phyloP scores from a whole-genome alignment of 92 coral and sea anemone genomes.

The Porites evermanni region DNA sequence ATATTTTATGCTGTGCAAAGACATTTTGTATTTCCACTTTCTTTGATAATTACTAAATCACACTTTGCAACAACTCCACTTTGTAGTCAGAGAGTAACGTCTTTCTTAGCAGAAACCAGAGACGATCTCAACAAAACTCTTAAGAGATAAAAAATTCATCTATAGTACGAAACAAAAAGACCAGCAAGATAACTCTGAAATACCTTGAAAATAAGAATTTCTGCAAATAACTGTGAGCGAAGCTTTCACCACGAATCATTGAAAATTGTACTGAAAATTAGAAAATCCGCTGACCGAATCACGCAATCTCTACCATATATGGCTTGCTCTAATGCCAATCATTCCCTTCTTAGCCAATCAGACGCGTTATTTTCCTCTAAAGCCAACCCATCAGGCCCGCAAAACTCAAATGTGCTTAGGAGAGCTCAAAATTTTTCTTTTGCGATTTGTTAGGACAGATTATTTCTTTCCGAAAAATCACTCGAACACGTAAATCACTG shows the following conservation, averaged over 20 bases:
- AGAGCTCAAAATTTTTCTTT: constrained; percentile 38
- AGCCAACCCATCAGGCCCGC: constrained; percentile 90
- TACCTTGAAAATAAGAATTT: constrained; percentile 22
- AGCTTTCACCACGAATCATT: neutral
- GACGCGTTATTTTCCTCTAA: constrained; percentile 64
- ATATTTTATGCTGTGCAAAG: no score
- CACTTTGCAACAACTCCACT: no score
- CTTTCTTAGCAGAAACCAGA: no score
- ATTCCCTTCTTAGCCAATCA: constrained; percentile 79
- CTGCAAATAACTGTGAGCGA: neutral
- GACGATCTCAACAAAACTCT: neutral
- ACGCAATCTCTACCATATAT: constrained; percentile 40
- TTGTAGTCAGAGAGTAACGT: no score
- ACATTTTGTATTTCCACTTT: no score
- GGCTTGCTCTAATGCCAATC: constrained; percentile 79
- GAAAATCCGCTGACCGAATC: constrained; percentile 60
- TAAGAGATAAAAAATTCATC: neutral
- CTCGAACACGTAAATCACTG: constrained; percentile 1
- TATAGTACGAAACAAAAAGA: neutral
- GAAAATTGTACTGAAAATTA: neutral
- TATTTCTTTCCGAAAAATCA: constrained; percentile 26
- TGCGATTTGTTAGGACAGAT: constrained; percentile 50
- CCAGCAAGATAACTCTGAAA: neutral
- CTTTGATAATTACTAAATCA: no score
- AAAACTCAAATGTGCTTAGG: constrained; percentile 78